Percentiles rank a stretch among this genome's conserved stretches.
phyloP scores from a whole-genome alignment of 2,888 invertebrate species.

The Hirtodrosophila duncani region DNA sequence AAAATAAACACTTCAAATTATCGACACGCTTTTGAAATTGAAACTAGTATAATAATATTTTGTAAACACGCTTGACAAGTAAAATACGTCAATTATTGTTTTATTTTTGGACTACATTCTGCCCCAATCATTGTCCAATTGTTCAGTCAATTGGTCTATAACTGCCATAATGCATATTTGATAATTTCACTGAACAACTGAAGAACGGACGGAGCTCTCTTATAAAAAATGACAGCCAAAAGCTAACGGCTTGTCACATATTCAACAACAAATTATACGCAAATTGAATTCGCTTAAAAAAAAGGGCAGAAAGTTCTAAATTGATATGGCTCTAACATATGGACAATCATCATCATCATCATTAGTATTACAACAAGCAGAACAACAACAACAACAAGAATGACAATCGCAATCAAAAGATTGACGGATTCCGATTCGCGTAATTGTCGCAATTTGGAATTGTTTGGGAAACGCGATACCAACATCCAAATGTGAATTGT shows the following conservation, averaged over 20 bases:
- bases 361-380: background rate
- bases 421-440: slow-evolving; percentile 44
- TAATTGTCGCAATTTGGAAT: slow-evolving; percentile 51
- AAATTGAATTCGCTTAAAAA: slow-evolving; percentile 46
- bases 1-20: slow-evolving; percentile 32
- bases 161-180: slow-evolving; percentile 6
- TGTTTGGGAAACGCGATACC: no score
- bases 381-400: slow-evolving; percentile 16
- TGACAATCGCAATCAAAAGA: slow-evolving; percentile 20
- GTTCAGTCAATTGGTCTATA: slow-evolving; percentile 47
- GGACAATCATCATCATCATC: slow-evolving; percentile 48
- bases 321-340: slow-evolving; percentile 53
- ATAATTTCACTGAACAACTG: slow-evolving; percentile 8
- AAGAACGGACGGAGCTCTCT: no score
- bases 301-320: slow-evolving; percentile 50
- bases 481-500: no score
- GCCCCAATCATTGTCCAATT: slow-evolving; percentile 39
- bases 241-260: slow-evolving; percentile 57
- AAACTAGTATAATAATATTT: slow-evolving; percentile 37
- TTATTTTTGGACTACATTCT: slow-evolving; percentile 22
- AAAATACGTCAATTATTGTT: slow-evolving; percentile 2
- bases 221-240: slow-evolving; percentile 50
- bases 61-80: slow-evolving; percentile 1
- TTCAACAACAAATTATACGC: slow-evolving; percentile 43
- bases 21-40: slow-evolving; percentile 54